Percentiles rank a stretch among this genome's conserved stretches.
Conservation (phyloP, 2,113 vertebrate genomes). For the Gavia stellata region DNA sequence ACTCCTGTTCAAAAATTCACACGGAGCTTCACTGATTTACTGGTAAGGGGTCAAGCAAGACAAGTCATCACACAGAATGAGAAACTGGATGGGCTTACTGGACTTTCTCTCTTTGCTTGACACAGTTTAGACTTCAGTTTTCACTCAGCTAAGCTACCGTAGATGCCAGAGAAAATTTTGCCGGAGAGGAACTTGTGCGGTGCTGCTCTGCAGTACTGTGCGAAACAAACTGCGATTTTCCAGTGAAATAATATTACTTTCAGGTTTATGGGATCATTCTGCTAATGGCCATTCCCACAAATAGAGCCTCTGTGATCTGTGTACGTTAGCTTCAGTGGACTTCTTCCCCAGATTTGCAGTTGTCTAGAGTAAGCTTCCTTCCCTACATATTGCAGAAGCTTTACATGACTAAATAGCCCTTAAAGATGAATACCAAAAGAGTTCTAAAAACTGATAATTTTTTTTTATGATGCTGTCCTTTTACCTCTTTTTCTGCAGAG, state of each 20-base stretch:
- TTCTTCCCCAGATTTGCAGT: background rate
- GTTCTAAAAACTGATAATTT: background rate
- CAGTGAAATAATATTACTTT: background rate
- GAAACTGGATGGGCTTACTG: background rate
- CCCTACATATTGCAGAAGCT: background rate
- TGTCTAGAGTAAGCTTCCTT: background rate
- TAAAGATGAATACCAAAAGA: background rate
- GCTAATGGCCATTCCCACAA: background rate
- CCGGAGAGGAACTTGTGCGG: background rate
- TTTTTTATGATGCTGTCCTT: background rate
- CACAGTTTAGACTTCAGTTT: background rate
- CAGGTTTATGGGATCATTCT: background rate
- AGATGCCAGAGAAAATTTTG: background rate
- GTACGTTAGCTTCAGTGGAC: background rate
- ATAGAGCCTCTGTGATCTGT: background rate
- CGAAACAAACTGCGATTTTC: background rate
- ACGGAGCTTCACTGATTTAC: background rate
- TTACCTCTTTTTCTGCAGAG: background rate
- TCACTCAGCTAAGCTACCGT: background rate
- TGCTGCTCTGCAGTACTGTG: background rate
- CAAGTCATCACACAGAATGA: background rate
- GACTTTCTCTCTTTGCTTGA: background rate
- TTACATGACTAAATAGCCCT: background rate
- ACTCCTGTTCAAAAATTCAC: background rate
- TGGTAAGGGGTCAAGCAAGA: background rate